phyloP scores from a whole-genome alignment of 2,113 vertebrate genomes.

The Perccottus glenii region DNA sequence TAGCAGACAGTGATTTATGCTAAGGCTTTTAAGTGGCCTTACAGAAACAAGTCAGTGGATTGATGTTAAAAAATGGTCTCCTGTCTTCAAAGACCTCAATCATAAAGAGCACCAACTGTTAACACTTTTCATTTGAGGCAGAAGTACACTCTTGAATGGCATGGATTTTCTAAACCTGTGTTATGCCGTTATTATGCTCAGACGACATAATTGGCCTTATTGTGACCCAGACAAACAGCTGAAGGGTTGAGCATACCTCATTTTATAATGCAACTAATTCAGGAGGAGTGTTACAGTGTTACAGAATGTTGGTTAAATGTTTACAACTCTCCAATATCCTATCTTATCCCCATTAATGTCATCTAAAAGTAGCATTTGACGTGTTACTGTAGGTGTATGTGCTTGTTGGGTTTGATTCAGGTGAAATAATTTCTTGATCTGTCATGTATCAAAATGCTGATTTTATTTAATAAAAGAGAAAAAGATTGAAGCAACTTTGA shows the following conservation, averaged over 20 bases:
- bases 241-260: neutral
- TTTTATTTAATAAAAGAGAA: neutral
- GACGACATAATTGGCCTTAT: conserved; percentile 27
- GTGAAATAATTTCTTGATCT: too few species aligned
- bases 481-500: conserved; percentile 4
- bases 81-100: conserved; percentile 16
- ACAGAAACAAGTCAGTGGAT: conserved; percentile 35
- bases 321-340: neutral
- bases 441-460: conserved; percentile 1
- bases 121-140: conserved; percentile 56
- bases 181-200: conserved; percentile 39
- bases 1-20: conserved; percentile 16
- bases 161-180: conserved; percentile 22
- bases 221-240: conserved; percentile 11
- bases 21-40: conserved; percentile 39
- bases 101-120: conserved; percentile 26
- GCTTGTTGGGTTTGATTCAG: too few species aligned
- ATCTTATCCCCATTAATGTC: too few species aligned
- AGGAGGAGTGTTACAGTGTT: neutral
- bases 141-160: conserved; percentile 35
- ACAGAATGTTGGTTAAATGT: neutral
- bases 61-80: conserved; percentile 22
- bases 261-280: neutral
- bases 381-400: too few species aligned
- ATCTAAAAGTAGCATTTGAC: neutral